Conservation (phyloP, 2,113 vertebrate species). For the Alaudala cheleensis region DNA sequence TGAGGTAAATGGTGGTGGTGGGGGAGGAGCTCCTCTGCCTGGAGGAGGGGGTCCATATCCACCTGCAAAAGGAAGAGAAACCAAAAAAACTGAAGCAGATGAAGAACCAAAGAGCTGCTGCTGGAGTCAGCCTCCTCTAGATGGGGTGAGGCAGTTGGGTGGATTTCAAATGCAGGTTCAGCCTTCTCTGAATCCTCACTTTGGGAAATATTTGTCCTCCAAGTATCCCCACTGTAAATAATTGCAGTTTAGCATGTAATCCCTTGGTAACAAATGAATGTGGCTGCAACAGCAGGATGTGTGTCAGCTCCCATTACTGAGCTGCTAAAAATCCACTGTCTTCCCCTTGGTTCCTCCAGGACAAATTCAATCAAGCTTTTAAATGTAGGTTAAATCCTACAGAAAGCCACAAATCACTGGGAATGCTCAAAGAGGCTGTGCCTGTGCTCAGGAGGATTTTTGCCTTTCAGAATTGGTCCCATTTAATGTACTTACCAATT, state of each 20-base stretch:
- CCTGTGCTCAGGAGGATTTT: neutral
- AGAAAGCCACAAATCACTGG: neutral
- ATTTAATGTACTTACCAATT: conserved; percentile 82
- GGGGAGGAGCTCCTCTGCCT: conserved; percentile 89
- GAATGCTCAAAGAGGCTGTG: neutral
- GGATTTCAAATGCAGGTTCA: neutral
- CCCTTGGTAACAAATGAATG: neutral
- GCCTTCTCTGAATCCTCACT: neutral
- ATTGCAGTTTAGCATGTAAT: neutral
- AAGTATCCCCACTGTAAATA: conserved; percentile 14
- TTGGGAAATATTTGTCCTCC: neutral
- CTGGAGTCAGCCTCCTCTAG: neutral
- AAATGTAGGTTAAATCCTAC: conserved; percentile 13
- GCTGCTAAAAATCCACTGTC: neutral
- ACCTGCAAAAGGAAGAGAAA: conserved; percentile 67
- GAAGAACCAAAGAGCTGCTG: neutral
- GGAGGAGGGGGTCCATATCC: conserved; percentile 91
- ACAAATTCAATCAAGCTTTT: conserved; percentile 22
- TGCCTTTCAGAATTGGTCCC: neutral
- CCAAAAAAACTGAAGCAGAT: neutral
- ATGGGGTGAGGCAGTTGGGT: neutral
- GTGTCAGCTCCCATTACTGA: conserved; percentile 1
- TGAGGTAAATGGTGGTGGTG: conserved; percentile 92
- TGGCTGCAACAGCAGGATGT: neutral
- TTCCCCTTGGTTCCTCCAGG: neutral